phyloP scores from a whole-genome alignment of 2,113 vertebrate species.

The Diadophis punctatus region DNA sequence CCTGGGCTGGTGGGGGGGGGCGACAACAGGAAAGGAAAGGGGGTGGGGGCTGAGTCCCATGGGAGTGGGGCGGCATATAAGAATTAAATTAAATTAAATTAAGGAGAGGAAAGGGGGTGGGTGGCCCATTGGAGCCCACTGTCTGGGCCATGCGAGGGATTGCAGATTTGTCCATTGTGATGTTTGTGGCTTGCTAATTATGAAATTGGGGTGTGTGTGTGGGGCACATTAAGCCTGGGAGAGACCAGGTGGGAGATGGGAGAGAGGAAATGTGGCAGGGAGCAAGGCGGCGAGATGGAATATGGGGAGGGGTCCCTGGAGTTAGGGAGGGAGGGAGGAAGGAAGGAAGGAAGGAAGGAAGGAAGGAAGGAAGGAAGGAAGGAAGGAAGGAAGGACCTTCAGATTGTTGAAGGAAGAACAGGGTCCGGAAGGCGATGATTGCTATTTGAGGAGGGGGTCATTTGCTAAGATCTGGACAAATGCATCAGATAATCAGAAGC shows the following conservation, averaged over 20 bases:
- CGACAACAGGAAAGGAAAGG: no score
- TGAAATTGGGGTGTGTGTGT: not conserved
- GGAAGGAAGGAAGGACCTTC: fast-evolving
- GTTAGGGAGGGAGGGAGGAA: no score
- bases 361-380: no score
- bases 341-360: no score
- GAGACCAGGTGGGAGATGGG: not conserved
- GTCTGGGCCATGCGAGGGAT: not conserved
- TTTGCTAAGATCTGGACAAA: not conserved
- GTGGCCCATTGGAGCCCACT: no score
- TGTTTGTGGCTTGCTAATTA: not conserved
- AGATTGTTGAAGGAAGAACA: not conserved
- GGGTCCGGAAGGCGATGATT: fast-evolving
- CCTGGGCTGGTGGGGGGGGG: no score
- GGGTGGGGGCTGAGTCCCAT: no score
- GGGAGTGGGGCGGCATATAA: no score
- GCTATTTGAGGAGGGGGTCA: not conserved
- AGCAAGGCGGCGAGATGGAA: not conserved
- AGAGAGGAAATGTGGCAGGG: not conserved
- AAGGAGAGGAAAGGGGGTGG: no score
- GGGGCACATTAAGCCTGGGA: not conserved
- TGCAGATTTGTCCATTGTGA: not conserved
- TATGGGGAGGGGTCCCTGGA: not conserved
- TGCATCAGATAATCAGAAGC: not conserved
- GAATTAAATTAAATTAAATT: no score